These are phyloP conservation scores for Acanthiza pusilla DNA, from an alignment of 2,797 vertebrate species.

Conservation along the genomic window DNA sequence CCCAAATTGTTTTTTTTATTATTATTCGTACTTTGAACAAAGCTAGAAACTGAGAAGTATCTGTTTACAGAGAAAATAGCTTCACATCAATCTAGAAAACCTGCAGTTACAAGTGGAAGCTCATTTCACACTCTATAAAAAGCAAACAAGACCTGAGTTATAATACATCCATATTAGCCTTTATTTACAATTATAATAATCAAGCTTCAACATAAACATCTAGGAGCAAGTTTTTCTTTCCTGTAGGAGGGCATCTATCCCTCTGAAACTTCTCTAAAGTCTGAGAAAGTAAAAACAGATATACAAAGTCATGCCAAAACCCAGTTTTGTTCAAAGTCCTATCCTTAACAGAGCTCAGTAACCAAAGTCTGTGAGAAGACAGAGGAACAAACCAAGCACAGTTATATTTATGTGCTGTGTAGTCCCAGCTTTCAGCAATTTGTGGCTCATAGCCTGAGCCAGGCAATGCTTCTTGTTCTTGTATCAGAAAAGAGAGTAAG, in stretches of 20 bases:
- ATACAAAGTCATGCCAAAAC: neutral
- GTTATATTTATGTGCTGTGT: neutral
- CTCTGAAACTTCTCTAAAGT: neutral
- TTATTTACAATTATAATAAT: neutral
- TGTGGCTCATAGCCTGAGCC: neutral
- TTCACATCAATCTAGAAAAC: neutral
- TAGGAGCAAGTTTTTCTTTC: neutral
- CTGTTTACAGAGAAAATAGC: constrained; percentile 12
- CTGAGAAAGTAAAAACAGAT: neutral
- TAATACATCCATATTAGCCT: neutral
- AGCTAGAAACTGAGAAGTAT: neutral
- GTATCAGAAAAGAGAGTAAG: neutral
- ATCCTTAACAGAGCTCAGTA: neutral
- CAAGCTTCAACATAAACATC: neutral
- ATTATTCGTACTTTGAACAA: constrained; percentile 2
- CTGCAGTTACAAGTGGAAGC: neutral
- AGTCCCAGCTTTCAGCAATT: neutral
- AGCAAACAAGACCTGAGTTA: neutral
- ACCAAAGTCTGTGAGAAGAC: neutral
- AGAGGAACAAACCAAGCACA: neutral
- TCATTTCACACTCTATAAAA: constrained; percentile 19
- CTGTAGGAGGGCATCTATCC: neutral
- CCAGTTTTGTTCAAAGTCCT: neutral
- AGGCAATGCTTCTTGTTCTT: neutral
- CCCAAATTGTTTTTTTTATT: neutral